Evolutionary conservation across 2,113 vertebrate genomes (phyloP).

Genomic region (Henicopernis longicauda): DNA sequence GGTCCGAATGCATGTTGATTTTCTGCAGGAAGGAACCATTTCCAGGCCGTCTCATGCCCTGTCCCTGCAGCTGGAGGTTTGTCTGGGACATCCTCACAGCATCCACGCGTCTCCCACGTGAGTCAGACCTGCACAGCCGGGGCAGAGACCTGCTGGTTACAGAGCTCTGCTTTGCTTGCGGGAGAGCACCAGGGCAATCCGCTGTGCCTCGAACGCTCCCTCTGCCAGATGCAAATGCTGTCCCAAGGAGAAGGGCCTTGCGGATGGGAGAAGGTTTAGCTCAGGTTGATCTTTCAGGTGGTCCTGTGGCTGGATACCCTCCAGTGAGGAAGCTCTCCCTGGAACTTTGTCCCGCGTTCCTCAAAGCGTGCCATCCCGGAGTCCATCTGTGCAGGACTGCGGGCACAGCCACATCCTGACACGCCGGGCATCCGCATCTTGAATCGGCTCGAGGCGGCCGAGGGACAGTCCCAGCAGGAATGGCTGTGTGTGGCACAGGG

Average conservation of each 20-base stretch:
- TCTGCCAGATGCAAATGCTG: fast-evolving
- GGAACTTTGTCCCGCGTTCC: neutral
- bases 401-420: neutral
- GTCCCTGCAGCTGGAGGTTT: neutral
- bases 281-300: neutral
- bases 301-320: neutral
- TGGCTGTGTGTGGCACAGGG: neutral
- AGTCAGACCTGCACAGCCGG: fast-evolving
- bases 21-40: neutral
- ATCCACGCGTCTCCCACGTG: fast-evolving
- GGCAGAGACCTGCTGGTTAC: neutral
- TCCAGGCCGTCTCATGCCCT: neutral
- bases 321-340: neutral
- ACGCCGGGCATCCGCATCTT: fast-evolving
- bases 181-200: neutral
- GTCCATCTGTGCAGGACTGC: fast-evolving
- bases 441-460: fast-evolving
- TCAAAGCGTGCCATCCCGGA: fast-evolving
- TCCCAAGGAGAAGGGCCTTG: neutral
- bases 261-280: neutral
- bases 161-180: neutral
- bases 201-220: fast-evolving
- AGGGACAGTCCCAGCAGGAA: neutral
- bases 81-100: neutral
- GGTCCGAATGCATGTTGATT: fast-evolving